A percentile compares a stretch with the other conserved stretches of the same genome.
phyloP scores from a whole-genome alignment of 2,113 vertebrate species.

The Engystomops pustulosus region DNA sequence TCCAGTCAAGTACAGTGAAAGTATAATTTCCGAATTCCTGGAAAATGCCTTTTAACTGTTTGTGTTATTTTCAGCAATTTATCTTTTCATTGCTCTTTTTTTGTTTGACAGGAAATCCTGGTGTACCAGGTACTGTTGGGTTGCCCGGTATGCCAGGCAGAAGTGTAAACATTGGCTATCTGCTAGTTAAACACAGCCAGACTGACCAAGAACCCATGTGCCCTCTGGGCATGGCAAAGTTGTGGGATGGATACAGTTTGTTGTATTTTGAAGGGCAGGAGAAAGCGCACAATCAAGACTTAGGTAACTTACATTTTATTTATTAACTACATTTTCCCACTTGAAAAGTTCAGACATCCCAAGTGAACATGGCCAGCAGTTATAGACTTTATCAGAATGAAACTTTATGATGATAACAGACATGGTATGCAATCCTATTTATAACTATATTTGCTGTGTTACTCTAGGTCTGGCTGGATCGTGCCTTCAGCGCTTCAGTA shows the following conservation, averaged over 20 bases:
- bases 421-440: not conserved
- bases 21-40: no score
- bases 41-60: no score
- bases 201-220: slow-evolving; percentile 91
- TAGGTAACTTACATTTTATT: slow-evolving; percentile 88
- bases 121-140: slow-evolving; percentile 79
- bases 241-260: slow-evolving; percentile 97
- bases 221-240: slow-evolving; percentile 89
- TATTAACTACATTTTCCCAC: no score
- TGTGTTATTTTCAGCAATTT: no score
- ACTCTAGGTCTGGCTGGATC: slow-evolving; percentile 90
- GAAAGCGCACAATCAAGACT: slow-evolving; percentile 96
- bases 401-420: not conserved
- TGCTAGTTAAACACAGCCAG: slow-evolving; percentile 98
- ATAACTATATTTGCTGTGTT: not conserved
- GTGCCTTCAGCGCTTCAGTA: slow-evolving; percentile 91
- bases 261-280: slow-evolving; percentile 97
- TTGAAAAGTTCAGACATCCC: no score
- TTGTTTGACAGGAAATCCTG: slow-evolving; percentile 65
- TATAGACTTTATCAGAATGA: not conserved
- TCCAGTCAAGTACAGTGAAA: no score
- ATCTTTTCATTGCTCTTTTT: no score
- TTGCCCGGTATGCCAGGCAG: slow-evolving; percentile 90
- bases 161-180: slow-evolving; percentile 91
- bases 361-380: no score